Percentiles rank a stretch among this genome's conserved stretches.
These are phyloP conservation scores for Rynchops niger DNA, from an alignment of 2,113 vertebrate species.

Conservation along the genomic window DNA sequence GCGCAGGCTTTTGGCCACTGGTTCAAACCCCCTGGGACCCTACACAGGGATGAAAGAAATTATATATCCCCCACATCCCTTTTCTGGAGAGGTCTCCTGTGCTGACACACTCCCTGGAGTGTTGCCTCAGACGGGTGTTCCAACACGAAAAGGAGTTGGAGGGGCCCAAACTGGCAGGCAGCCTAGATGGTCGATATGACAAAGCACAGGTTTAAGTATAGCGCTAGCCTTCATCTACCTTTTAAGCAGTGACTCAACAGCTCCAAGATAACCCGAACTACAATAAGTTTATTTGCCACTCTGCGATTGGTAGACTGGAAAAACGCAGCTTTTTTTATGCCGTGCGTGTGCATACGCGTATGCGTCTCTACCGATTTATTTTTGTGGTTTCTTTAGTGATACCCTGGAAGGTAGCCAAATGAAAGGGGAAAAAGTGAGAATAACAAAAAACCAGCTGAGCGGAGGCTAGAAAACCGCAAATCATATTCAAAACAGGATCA, in stretches of 20 bases:
- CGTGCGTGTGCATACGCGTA: rapidly evolving
- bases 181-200: rapidly evolving
- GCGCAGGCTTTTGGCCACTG: background rate
- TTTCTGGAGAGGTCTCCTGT: background rate
- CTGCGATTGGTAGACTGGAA: background rate
- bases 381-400: slow-evolving; percentile 4
- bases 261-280: background rate
- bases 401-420: slow-evolving; percentile 20
- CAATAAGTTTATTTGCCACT: background rate
- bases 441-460: background rate
- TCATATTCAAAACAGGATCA: background rate
- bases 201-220: background rate
- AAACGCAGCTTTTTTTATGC: background rate
- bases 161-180: background rate
- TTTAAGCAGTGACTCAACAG: background rate
- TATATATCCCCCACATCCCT: background rate
- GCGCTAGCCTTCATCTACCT: background rate
- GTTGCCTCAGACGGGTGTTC: background rate
- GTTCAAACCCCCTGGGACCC: background rate
- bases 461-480: background rate
- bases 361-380: background rate
- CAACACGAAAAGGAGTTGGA: background rate
- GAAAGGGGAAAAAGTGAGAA: background rate
- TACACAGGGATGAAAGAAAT: background rate
- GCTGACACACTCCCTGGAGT: background rate